Base-by-base conservation (phyloP, 2,113 vertebrate genomes). In the Lepidiolamprologus cunningtoni region DNA sequence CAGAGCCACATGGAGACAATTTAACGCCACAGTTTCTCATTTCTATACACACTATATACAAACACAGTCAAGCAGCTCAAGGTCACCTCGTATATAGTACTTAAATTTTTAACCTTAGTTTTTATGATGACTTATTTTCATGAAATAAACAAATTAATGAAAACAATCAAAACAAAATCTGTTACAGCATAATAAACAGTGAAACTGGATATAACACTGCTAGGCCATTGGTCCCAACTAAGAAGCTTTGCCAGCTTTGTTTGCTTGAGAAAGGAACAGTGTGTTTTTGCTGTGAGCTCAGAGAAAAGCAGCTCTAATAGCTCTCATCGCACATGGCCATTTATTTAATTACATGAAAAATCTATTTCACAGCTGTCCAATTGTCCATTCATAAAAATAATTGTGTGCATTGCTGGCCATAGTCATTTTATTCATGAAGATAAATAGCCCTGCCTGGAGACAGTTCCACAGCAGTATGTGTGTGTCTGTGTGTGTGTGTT, bases 301-400 rank as follows among this genome's bases (percentile, higher is more conserved):
- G 33, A 88, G 66, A 80, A 88, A 58, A 57, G 26, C 17, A 1
- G n/a, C 52, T 80, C 23, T 71, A 86, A 92, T 86, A 66, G 11
- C 63, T 81, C 79, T 79, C 82, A 71, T 23, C 21, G 71, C 76
- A 68, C 86, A 71, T 61, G 61, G 61, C 23, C 68, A 57, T 85
- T 90, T 66, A 86, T 89, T 86, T 87, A 83, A 92, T 89, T 86
- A 50, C 45, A 91, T 87, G 61, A 89, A 81, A 87, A 87, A 81
- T 81, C 55, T 28, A 73, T 85, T 54, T 90, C 47, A 73, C 55
- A 42, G 84, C 66, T 76, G 47, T 80, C 83, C 92, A 73, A 91
- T 89, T 76, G 52, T 80, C 83, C 91, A 89, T 91, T 89, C 94
- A 93, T 92, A 85, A 89, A 91, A 86, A 90, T 42, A 66, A 80